Evolutionary conservation across 2,797 vertebrate species (phyloP).

Genomic region (Falco concolor): DNA sequence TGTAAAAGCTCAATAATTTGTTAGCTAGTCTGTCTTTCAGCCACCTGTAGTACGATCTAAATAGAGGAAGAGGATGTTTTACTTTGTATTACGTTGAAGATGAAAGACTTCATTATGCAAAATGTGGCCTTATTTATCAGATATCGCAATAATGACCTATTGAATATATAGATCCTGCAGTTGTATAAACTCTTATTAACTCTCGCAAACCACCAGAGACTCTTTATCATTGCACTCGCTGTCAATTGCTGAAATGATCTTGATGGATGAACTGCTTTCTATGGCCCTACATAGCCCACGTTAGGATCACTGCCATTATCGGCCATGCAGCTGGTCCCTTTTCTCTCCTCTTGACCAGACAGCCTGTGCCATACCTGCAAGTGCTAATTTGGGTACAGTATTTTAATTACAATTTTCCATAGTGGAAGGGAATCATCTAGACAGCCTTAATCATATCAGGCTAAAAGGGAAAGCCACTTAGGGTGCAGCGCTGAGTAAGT

Average conservation of each 20-base stretch:
- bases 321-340: background rate
- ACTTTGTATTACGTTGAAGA: background rate
- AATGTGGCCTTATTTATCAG: background rate
- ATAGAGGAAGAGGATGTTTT: background rate
- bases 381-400: background rate
- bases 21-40: background rate
- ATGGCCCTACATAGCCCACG: rapidly evolving
- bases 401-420: background rate
- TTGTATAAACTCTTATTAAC: background rate
- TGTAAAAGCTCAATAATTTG: background rate
- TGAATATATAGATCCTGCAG: background rate
- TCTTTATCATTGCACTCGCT: background rate
- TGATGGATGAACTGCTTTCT: background rate
- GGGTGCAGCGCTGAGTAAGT: background rate
- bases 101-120: background rate
- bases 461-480: background rate
- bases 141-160: background rate
- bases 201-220: background rate
- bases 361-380: background rate
- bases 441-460: background rate
- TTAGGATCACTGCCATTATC: rapidly evolving
- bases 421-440: background rate
- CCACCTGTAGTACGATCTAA: background rate
- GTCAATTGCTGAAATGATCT: background rate
- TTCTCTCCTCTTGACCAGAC: background rate